Base-by-base conservation (phyloP, 2,888 invertebrate species). In the Pteria penguin region DNA sequence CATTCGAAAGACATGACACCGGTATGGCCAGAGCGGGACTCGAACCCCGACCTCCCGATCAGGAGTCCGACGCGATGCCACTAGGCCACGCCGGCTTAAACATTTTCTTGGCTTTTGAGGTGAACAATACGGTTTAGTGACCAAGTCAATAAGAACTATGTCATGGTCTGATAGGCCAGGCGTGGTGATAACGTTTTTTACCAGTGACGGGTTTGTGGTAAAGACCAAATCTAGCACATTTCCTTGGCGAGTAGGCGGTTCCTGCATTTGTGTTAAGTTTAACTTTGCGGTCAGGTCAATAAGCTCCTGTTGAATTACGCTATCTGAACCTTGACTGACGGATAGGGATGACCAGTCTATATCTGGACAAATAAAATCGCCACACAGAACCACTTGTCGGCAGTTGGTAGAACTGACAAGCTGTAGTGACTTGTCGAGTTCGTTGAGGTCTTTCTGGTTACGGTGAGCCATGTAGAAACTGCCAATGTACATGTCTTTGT, bases 141-240 rank as follows among this genome's bases (percentile, higher is more conserved):
- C 57, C n/a, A 22, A 57, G 57, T 57, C 57, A 4, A 57, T 65
- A 2, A 70, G 58, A 3, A 78, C 58, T 26, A 75, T 78, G 72
- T 71, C 61, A 32, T 75, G 80, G 33, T 80, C 77, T 0, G 72
- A 75, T 54, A 75, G 45, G 3, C 77, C 70, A 55, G 73, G 70
- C 3, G 31, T 62, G 14, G n/a, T 72, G 11, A 69, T 3, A 11
- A 63, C 29, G 14, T 66, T 74, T 58, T 80, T 80, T 5, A 77
- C 54, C n/a, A 77, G 55, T 4, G 78, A 68, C 26, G 66, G 66
- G 66, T 78, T 76, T 4, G 66, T 60, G 18, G 78, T 78, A 33
- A 80, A 78, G 1, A 73, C 55, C 14, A 72, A 54, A 32, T 80
- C 75, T 2, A 80, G 27, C 8, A 78, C 27, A 26, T 68, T 75